Evolutionary conservation across 1,140 invertebrate genomes (phyloP).

Genomic region (Scylla paramamosain): DNA sequence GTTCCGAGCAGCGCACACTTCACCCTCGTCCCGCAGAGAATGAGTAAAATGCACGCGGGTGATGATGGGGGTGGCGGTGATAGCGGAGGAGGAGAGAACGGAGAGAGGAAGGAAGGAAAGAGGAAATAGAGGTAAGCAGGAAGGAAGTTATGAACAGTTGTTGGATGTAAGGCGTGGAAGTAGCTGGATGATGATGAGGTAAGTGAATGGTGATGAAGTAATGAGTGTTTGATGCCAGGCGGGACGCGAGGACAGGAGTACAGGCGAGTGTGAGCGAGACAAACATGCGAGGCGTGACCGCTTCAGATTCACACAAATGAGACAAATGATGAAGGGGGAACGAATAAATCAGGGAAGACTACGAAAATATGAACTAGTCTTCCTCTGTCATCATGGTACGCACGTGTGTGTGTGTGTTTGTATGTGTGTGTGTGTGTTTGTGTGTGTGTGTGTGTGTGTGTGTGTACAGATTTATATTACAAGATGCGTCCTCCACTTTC

Average conservation of each 20-base stretch:
- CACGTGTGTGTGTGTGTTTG: not conserved
- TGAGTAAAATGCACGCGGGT: not conserved
- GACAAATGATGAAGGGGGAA: not conserved
- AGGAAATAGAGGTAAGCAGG: not conserved
- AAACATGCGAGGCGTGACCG: not conserved
- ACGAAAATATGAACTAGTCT: not conserved
- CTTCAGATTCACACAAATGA: not conserved
- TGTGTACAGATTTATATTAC: too few relatives aligned
- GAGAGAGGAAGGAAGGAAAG: not conserved
- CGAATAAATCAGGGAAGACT: not conserved
- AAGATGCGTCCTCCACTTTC: too few relatives aligned
- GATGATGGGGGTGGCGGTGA: not conserved
- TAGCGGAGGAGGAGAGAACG: not conserved
- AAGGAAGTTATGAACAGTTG: not conserved
- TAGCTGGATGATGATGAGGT: not conserved
- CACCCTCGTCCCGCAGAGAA: not conserved
- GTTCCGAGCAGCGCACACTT: not conserved
- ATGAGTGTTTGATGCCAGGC: not conserved
- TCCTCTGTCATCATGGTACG: not conserved
- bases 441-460: not conserved
- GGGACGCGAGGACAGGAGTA: not conserved
- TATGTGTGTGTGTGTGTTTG: not conserved
- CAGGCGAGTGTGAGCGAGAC: too few relatives aligned
- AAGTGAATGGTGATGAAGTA: conserved; percentile 1
- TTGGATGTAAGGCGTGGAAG: not conserved